Percentiles rank a stretch among this genome's conserved stretches.
Evolutionary conservation across 2,797 vertebrate genomes (phyloP).

Genomic region (Tokudaia tokunoshimensis): DNA sequence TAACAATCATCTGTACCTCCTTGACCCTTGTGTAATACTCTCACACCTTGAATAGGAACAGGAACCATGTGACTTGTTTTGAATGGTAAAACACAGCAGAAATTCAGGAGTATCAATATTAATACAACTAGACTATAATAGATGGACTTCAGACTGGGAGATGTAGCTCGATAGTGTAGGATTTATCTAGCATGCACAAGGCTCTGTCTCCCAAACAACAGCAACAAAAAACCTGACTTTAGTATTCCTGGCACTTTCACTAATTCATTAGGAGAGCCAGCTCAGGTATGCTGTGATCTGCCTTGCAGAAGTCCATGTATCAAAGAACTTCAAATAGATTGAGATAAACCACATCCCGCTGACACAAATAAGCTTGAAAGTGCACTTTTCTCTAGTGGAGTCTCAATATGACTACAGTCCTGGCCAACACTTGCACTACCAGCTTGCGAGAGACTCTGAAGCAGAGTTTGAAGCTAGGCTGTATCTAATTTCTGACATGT

Average conservation of each 20-base stretch:
- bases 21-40: slow-evolving; percentile 24
- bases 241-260: slow-evolving; percentile 40
- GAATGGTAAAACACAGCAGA: slow-evolving; percentile 47
- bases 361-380: slow-evolving; percentile 28
- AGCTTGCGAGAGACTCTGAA: background rate
- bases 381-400: background rate
- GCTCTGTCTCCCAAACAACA: background rate
- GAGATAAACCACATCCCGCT: background rate
- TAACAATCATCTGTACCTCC: slow-evolving; percentile 27
- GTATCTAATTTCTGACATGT: background rate
- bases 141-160: slow-evolving; percentile 26
- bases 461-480: background rate
- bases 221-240: background rate
- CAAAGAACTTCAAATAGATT: slow-evolving; percentile 25
- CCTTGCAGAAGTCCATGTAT: background rate
- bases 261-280: slow-evolving; percentile 43
- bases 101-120: background rate
- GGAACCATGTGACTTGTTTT: slow-evolving; percentile 39
- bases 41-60: background rate
- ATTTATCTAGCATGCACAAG: background rate
- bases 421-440: background rate
- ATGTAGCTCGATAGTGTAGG: background rate
- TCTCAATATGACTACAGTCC: slow-evolving; percentile 21
- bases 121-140: slow-evolving; percentile 55
- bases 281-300: background rate